A percentile compares a stretch with the other conserved stretches of the same genome.
Evolutionary conservation across 2,113 vertebrate species (phyloP).

Genomic region (Tursiops truncatus): DNA sequence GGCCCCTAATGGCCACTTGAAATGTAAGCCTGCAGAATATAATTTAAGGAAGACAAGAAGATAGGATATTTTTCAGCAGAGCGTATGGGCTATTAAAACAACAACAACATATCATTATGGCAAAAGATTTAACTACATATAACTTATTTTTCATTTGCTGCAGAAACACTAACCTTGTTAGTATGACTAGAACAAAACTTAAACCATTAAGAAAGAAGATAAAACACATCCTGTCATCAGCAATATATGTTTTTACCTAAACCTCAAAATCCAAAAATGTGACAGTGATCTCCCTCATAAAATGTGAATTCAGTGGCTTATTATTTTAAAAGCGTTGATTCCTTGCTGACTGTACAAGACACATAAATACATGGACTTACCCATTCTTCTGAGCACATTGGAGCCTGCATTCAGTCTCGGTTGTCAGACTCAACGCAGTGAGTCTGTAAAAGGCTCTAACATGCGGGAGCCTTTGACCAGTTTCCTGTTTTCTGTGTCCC

Average conservation of each 20-base stretch:
- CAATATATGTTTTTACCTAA: conserved; percentile 67
- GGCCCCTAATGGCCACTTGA: conserved; percentile 99
- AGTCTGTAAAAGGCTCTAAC: conserved; percentile 94
- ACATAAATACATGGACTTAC: conserved; percentile 94
- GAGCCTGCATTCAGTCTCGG: conserved; percentile 98
- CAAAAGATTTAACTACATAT: conserved; percentile 85
- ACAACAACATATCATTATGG: conserved; percentile 84
- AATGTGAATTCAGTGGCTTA: conserved; percentile 73
- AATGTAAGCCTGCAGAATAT: conserved; percentile 99
- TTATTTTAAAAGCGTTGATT: conserved; percentile 68
- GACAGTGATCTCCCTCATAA: conserved; percentile 63
- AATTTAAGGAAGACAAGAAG: conserved; percentile 89
- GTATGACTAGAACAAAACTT: conserved; percentile 64
- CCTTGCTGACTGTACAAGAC: conserved; percentile 71
- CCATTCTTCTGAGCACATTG: conserved; percentile 99
- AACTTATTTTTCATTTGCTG: conserved; percentile 84
- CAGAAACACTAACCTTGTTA: conserved; percentile 80
- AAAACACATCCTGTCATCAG: conserved; percentile 67
- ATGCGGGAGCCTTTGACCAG: conserved; percentile 91
- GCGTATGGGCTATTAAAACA: conserved; percentile 77
- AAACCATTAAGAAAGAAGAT: conserved; percentile 69
- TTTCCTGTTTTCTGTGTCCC: conserved; percentile 81
- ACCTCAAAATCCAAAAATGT: conserved; percentile 63
- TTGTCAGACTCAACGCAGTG: conserved; percentile 94
- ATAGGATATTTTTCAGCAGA: conserved; percentile 87